A percentile compares a stretch with the other conserved stretches of the same genome.
phyloP scores from a whole-genome alignment of 2,888 invertebrate genomes.

The Drosophila ezoana region DNA sequence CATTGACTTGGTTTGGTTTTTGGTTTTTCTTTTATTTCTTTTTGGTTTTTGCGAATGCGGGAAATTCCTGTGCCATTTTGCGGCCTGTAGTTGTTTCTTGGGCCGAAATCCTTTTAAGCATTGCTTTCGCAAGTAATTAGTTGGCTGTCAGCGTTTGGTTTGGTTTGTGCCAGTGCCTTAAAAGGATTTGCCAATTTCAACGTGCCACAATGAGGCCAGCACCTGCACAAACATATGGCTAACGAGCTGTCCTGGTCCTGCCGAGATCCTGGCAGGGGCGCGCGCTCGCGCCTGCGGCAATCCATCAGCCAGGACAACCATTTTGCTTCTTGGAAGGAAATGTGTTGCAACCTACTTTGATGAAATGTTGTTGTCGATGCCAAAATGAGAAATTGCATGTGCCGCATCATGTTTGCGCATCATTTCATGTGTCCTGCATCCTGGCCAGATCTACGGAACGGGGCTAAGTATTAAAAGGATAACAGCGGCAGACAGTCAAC shows the following conservation, averaged over 20 bases:
- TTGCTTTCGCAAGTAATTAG: constrained; percentile 70
- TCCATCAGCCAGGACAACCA: constrained; percentile 40
- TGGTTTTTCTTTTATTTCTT: not conserved
- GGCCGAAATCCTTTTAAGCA: constrained; percentile 60
- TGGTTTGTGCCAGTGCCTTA: constrained; percentile 55
- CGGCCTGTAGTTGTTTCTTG: constrained; percentile 45
- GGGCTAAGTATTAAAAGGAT: constrained; percentile 66
- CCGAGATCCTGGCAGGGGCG: constrained; percentile 3
- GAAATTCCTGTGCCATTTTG: constrained; percentile 52
- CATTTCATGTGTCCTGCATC: constrained; percentile 56
- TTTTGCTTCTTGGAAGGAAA: constrained; percentile 26
- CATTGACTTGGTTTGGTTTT: constrained; percentile 59
- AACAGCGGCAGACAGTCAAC: constrained; percentile 60
- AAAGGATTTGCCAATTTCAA: constrained; percentile 52
- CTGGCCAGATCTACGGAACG: constrained; percentile 35
- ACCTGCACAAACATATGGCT: constrained; percentile 54
- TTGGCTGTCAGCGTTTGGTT: constrained; percentile 69
- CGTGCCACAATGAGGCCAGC: constrained; percentile 49
- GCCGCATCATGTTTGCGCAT: constrained; percentile 54
- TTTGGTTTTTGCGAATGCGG: constrained; percentile 29
- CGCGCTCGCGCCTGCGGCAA: constrained; percentile 39
- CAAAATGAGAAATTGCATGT: constrained; percentile 73
- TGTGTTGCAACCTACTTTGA: constrained; percentile 70
- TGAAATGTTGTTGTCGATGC: constrained; percentile 60
- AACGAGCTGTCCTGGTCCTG: not conserved